Conservation (phyloP, 2,888 invertebrate genomes). For the Volucella inanis region DNA sequence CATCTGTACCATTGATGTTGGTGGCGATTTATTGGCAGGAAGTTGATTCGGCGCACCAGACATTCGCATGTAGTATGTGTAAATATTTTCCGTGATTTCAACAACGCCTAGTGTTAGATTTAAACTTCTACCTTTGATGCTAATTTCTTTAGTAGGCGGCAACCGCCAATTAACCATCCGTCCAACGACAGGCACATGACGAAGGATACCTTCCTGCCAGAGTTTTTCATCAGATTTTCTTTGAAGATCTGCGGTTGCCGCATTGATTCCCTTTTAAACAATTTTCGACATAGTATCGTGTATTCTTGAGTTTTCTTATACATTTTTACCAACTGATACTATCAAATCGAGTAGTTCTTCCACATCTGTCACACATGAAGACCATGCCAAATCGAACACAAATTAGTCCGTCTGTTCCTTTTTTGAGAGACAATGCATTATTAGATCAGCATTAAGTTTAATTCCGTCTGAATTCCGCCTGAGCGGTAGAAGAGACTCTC, state of each 20-base stretch:
- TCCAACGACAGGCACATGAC: slow-evolving; percentile 97
- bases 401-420: slow-evolving; percentile 92
- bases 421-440: slow-evolving; percentile 97
- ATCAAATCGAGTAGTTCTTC: slow-evolving; percentile 94
- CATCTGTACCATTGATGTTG: slow-evolving; percentile 88
- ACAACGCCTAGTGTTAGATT: slow-evolving; percentile 91
- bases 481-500: slow-evolving; percentile 90
- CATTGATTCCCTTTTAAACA: slow-evolving; percentile 95
- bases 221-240: slow-evolving; percentile 94
- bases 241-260: slow-evolving; percentile 95
- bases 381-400: slow-evolving; percentile 98
- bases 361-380: slow-evolving; percentile 96
- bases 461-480: slow-evolving; percentile 90
- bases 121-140: slow-evolving; percentile 91
- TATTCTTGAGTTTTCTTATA: slow-evolving; percentile 96
- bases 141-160: slow-evolving; percentile 90
- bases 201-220: slow-evolving; percentile 96
- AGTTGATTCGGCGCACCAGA: slow-evolving; percentile 85
- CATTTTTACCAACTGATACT: slow-evolving; percentile 93
- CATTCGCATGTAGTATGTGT: slow-evolving; percentile 91
- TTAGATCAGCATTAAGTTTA: slow-evolving; percentile 96
- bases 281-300: slow-evolving; percentile 98
- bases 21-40: slow-evolving; percentile 86
- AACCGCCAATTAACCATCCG: slow-evolving; percentile 98
- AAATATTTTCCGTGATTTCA: slow-evolving; percentile 91